Evolutionary conservation across 2,888 invertebrate genomes (phyloP).

Genomic region (Drosophila diplacantha): DNA sequence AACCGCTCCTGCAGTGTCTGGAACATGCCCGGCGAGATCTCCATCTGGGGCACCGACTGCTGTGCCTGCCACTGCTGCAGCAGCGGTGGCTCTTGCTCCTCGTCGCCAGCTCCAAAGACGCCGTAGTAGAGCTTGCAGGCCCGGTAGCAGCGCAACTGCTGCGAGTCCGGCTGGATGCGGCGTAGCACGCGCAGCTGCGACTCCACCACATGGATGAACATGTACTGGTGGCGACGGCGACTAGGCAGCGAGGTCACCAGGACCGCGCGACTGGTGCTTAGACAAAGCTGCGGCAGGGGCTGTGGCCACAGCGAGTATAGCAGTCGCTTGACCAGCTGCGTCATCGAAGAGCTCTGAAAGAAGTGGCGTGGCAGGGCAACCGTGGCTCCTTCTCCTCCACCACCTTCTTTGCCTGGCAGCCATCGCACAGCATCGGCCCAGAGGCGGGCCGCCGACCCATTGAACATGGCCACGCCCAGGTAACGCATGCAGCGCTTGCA

Average conservation of each 20-base stretch:
- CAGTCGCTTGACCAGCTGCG: constrained; percentile 58
- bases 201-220: constrained; percentile 74
- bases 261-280: constrained; percentile 45
- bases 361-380: constrained; percentile 25
- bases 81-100: constrained; percentile 6
- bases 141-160: constrained; percentile 30
- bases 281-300: constrained; percentile 27
- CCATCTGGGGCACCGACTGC: constrained; percentile 63
- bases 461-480: constrained; percentile 61
- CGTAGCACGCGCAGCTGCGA: constrained; percentile 67
- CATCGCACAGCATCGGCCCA: constrained; percentile 70
- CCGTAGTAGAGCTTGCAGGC: constrained; percentile 60
- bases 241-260: constrained; percentile 63
- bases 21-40: constrained; percentile 72
- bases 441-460: constrained; percentile 64
- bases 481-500: constrained; percentile 67
- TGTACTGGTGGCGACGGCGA: constrained; percentile 60
- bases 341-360: constrained; percentile 45
- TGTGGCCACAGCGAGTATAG: constrained; percentile 54
- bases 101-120: constrained; percentile 16
- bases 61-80: constrained; percentile 52
- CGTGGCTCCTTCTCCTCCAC: background rate
- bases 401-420: constrained; percentile 3
- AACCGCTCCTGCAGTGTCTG: constrained; percentile 56
- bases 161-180: constrained; percentile 37